A percentile compares a stretch with the other conserved stretches of the same genome.
phyloP scores from a whole-genome alignment of 2,888 invertebrate genomes.

The Stenurella melanura region DNA sequence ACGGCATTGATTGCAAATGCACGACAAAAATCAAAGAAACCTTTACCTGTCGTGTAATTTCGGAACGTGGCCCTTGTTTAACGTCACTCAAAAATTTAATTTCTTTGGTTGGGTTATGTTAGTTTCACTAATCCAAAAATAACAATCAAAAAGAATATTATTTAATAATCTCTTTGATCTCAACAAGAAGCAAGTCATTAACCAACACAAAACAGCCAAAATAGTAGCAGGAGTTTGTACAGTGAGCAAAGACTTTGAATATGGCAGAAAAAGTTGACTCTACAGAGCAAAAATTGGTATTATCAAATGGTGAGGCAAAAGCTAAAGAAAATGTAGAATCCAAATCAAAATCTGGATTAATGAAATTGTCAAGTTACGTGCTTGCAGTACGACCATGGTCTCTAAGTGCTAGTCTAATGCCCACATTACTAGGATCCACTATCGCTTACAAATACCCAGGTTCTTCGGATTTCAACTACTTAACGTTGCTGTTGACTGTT shows the following conservation, averaged over 20 bases:
- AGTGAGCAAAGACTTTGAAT: constrained; percentile 1
- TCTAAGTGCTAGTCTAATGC: constrained; percentile 91
- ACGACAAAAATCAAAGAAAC: neutral
- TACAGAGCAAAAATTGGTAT: constrained; percentile 19
- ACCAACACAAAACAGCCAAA: neutral
- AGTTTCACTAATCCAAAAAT: constrained; percentile 33
- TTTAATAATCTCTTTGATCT: neutral
- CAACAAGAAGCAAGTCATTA: neutral
- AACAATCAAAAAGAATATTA: constrained; percentile 25
- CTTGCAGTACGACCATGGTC: constrained; percentile 96
- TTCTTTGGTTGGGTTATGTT: constrained; percentile 32
- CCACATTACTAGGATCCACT: constrained; percentile 91
- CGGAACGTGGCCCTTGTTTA: neutral
- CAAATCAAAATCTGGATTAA: constrained; percentile 76
- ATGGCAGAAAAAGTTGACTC: constrained; percentile 43
- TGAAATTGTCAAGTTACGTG: constrained; percentile 92
- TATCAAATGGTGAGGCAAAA: constrained; percentile 50
- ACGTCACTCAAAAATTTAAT: constrained; percentile 20
- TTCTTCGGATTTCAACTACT: constrained; percentile 84
- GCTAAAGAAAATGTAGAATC: constrained; percentile 32
- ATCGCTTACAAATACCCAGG: constrained; percentile 90
- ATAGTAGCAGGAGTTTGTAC: neutral
- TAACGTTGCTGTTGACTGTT: constrained; percentile 86
- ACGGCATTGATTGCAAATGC: neutral
- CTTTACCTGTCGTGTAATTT: neutral